Base-by-base conservation (phyloP, 2,113 vertebrate species). In the Atractosteus spatula region DNA sequence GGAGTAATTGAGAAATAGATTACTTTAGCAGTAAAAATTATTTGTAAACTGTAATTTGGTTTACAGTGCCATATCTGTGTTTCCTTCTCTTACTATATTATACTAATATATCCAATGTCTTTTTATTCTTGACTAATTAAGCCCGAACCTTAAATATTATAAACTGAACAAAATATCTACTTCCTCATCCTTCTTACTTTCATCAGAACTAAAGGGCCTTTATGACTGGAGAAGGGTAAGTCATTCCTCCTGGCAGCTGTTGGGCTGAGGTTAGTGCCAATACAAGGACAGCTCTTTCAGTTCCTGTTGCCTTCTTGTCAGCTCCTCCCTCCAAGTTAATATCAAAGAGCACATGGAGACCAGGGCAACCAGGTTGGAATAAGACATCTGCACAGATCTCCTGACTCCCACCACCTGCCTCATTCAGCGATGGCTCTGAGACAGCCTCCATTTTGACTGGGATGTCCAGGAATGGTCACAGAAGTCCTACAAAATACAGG, bases 181-280 rank as follows among this genome's bases (percentile, higher is more conserved):
- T 4, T 4, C 62, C 41, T 29, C 29, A 29, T 29, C 62, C 62
- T 11, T 11, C 10, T 29, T 29, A 29, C 29, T 65, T 65, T 41
- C 62, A 29, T 5, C 62, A 65, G 62, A 65, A 65, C 62, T 65
- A 65, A 65, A 41, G 41, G 62, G 62, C 8, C 16, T 43, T 43
- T 41, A 12, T 41, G 8, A 65, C 62, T 41, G 41, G 62, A 65
- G 8, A 65, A 29, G 62, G 8, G 8, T 4, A 41, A 65, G 62
- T 29, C 62, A 41, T 41, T 29, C n/a, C 41, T 65, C 62, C 41
- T 0, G 62, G 29, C 17, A 41, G 41, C n/a, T 41, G 16, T 8
- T 29, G 41, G 62, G 41, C 62, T 7, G 16, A n/a, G 17, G 62
- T 65, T 65, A 65, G 62, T 7, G 41, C 3, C 10, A 29, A 65